Evolutionary conservation across 2,888 invertebrate species (phyloP), one percentile per base, ranked within the genome.

Genomic region (Epinotia brunnichana): DNA sequence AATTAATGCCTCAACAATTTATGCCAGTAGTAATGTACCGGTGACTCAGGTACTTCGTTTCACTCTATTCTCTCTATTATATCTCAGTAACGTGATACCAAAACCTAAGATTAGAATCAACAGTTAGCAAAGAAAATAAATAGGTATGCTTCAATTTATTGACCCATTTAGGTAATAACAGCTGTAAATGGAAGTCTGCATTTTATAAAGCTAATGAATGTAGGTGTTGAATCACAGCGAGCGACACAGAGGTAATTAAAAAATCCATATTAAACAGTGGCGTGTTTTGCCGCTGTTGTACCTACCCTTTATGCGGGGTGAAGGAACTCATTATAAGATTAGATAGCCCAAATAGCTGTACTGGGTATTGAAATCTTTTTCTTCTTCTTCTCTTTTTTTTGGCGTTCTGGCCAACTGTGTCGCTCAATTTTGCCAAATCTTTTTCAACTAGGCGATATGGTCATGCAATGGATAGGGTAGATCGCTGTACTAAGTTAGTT

Each of bases 281-380:
- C 73, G 73, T 73, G 73, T 63, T 73, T 9, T 57, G 51, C 73
- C 69, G 51, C 57, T 57, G 63, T 69, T 72, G 24, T 57, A 69
- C 62, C 62, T 57, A 69, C 62, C 62, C 62, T 59, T 73, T 73
- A 62, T 61, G 4, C 57, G 69, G 61, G 71, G 68, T 69, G 63
- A 69, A 73, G 51, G 73, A 73, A 62, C 73, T 62, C 63, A 61
- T 73, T 62, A 35, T 57, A 68, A 69, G 73, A 73, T 73, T 63
- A 59, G 17, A 57, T 35, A 57, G 54, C 24, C 68, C n/a, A 69
- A 73, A 62, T 60, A 29, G 62, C 73, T 73, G n/a, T n/a, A 68
- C 61, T 60, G 19, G 15, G 48, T 56, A 48, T 70, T 48, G 56
- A 56, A 61, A n/a, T n/a, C n/a, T n/a, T n/a, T n/a, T n/a, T n/a